These are phyloP conservation scores for Sphaeramia orbicularis DNA, from an alignment of 2,797 vertebrate species.

Conservation along the genomic window DNA sequence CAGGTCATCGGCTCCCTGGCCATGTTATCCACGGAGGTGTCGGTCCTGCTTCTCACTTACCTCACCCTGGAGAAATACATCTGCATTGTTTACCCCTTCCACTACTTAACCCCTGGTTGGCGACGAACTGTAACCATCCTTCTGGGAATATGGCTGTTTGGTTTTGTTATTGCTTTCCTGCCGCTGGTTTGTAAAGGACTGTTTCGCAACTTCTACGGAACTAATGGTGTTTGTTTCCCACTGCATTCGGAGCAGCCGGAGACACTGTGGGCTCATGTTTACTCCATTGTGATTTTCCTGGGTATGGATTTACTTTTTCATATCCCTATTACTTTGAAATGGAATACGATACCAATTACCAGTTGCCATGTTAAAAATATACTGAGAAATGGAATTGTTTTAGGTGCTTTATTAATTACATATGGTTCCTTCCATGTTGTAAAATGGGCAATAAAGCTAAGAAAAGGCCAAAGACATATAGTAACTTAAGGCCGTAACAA, in stretches of 20 bases:
- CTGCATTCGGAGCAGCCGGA: constrained; percentile 95
- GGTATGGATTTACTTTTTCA: constrained; percentile 83
- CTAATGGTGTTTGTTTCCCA: constrained; percentile 97
- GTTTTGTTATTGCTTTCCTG: constrained; percentile 92
- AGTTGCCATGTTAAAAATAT: too few relatives aligned
- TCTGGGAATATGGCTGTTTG: constrained; percentile 92
- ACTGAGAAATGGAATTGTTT: too few relatives aligned
- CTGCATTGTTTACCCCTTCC: constrained; percentile 97
- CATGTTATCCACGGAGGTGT: constrained; percentile 97
- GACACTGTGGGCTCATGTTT: constrained; percentile 92
- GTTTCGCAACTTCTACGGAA: constrained; percentile 97
- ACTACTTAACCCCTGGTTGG: constrained; percentile 92
- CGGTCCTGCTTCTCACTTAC: constrained; percentile 95
- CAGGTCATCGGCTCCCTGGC: constrained; percentile 95
- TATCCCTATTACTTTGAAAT: too few relatives aligned
- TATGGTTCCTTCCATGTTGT: too few relatives aligned
- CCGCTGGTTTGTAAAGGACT: constrained; percentile 91
- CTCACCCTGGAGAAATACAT: constrained; percentile 98
- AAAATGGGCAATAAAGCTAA: too few relatives aligned
- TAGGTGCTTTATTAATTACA: too few relatives aligned
- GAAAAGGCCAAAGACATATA: too few relatives aligned
- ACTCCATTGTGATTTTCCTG: constrained; percentile 95
- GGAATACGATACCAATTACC: too few relatives aligned
- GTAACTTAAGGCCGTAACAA: too few relatives aligned
- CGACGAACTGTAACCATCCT: constrained; percentile 91